Evolutionary conservation across 64 coral and sea anemone genomes (phyloP).

Genomic region (Pocillopora verrucosa): DNA sequence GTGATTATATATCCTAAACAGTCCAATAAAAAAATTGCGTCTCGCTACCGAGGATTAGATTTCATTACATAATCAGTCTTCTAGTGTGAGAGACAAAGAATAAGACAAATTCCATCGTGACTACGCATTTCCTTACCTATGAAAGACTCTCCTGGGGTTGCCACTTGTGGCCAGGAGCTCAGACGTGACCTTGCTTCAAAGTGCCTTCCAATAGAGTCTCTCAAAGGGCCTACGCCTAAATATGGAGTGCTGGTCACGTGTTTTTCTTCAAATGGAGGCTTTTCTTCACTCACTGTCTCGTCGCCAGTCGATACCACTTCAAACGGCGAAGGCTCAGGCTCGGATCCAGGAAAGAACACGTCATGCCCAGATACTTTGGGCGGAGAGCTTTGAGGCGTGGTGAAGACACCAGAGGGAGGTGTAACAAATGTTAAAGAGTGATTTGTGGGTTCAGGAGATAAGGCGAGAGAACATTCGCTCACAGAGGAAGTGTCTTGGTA

Average conservation of each 20-base stretch:
- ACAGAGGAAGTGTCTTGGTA: neutral
- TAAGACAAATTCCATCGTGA: neutral
- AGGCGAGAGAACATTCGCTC: neutral
- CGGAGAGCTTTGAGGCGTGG: neutral
- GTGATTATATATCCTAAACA: too few relatives aligned
- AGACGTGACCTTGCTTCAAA: neutral
- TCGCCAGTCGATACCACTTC: neutral
- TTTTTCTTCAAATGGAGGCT: slow-evolving; percentile 27
- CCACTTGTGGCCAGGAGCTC: neutral
- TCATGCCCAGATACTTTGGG: neutral
- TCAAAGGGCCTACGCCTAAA: slow-evolving; percentile 1
- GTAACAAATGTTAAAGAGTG: slow-evolving; percentile 26
- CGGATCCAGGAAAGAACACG: neutral
- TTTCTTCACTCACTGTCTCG: neutral
- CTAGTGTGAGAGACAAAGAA: neutral
- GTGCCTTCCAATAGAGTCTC: neutral
- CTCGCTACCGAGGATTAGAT: too few relatives aligned
- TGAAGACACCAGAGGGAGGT: slow-evolving; percentile 21
- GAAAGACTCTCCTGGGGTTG: neutral
- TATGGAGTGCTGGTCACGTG: slow-evolving; percentile 41
- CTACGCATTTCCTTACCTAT: neutral
- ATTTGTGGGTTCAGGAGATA: slow-evolving; percentile 4
- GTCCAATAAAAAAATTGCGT: too few relatives aligned
- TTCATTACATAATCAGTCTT: neutral
- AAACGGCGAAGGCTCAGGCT: neutral